Percentiles rank a stretch among this genome's conserved stretches.
Conservation (phyloP, 1,140 invertebrate species). For the Bombus waltoni region DNA sequence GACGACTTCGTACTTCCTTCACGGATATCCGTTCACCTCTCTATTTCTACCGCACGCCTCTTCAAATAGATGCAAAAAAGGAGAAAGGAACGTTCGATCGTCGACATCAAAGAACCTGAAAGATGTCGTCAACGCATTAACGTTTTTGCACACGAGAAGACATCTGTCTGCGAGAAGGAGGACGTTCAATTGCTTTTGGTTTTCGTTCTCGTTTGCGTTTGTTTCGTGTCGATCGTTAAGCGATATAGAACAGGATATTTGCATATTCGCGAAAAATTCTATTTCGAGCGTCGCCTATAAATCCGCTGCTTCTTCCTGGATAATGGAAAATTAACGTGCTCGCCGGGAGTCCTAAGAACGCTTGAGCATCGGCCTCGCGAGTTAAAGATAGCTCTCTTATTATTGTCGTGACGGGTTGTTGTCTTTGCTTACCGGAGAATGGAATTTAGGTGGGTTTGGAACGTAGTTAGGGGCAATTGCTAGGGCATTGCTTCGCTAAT, state of each 20-base stretch:
- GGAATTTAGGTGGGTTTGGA: conserved; percentile 53
- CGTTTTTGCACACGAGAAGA: neutral
- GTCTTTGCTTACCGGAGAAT: conserved; percentile 30
- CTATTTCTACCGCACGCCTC: neutral
- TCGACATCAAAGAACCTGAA: conserved; percentile 15
- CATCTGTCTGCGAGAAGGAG: neutral
- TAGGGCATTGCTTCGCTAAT: conserved; percentile 74
- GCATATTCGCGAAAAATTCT: neutral
- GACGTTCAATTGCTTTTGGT: neutral
- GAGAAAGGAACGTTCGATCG: neutral
- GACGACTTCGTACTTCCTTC: neutral
- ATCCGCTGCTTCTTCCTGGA: neutral
- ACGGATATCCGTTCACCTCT: conserved; percentile 28
- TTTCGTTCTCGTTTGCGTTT: neutral
- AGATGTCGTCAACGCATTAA: conserved; percentile 29
- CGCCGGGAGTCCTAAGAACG: conserved; percentile 44
- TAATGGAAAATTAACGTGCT: conserved; percentile 6
- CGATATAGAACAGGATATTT: neutral
- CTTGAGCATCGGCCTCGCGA: neutral
- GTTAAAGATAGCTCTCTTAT: conserved; percentile 64
- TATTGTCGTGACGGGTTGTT: conserved; percentile 46
- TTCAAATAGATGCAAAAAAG: conserved; percentile 23
- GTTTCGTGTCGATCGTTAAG: neutral
- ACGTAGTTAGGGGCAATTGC: conserved; percentile 57
- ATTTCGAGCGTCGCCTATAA: neutral